phyloP scores from a whole-genome alignment of 1,140 invertebrate genomes.

The Drosophila ambigua region DNA sequence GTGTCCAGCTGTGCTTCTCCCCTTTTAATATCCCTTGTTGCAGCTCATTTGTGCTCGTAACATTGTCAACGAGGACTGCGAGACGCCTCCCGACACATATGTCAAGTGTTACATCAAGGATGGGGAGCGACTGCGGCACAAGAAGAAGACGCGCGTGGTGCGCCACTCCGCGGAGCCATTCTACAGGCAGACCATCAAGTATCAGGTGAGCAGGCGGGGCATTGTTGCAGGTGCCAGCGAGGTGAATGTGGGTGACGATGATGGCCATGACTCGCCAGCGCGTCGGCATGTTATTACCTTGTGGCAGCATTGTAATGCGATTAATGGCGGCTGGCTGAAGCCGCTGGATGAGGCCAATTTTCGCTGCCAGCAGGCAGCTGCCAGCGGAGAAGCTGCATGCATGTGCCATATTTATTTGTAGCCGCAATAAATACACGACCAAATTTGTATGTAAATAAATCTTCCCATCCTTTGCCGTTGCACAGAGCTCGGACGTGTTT shows the following conservation, averaged over 20 bases:
- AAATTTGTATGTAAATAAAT: constrained; percentile 65
- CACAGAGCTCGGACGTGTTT: constrained; percentile 91
- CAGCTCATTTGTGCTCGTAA: constrained; percentile 84
- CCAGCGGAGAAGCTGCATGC: neutral
- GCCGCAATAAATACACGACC: constrained; percentile 58
- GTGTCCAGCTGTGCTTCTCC: neutral
- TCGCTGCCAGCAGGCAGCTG: constrained; percentile 10
- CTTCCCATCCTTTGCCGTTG: neutral
- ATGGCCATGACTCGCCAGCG: constrained; percentile 18
- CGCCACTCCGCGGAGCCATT: constrained; percentile 91
- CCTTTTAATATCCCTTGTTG: neutral
- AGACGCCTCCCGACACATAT: constrained; percentile 91
- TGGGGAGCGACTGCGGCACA: constrained; percentile 93
- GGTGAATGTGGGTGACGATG: constrained; percentile 1
- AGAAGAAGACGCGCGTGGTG: constrained; percentile 94
- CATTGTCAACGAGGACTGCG: constrained; percentile 84
- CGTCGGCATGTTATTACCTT: constrained; percentile 37
- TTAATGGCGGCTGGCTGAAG: constrained; percentile 56
- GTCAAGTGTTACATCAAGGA: constrained; percentile 96
- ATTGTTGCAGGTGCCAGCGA: constrained; percentile 37
- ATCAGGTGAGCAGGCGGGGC: constrained; percentile 85
- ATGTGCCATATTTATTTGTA: constrained; percentile 44
- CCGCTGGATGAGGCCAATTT: constrained; percentile 47
- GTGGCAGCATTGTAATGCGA: constrained; percentile 61
- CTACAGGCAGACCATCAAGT: constrained; percentile 94